Conservation (phyloP, 2,888 invertebrate species). For the Uloborus plumipes region DNA sequence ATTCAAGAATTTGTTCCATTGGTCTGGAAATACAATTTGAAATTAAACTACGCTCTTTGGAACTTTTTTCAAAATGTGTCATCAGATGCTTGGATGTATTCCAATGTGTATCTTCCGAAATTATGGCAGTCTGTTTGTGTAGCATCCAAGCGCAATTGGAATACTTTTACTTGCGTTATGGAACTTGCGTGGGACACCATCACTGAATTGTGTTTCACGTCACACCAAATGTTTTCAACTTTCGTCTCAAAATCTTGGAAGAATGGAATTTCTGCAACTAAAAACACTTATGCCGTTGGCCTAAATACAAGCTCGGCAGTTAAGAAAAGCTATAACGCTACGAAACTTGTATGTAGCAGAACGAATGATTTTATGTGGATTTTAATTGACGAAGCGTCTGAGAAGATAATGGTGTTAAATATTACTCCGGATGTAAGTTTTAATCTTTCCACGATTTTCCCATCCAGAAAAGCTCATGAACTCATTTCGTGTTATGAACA, state of each 20-base stretch:
- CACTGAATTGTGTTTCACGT: slow-evolving; percentile 11
- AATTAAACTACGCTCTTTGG: slow-evolving; percentile 15
- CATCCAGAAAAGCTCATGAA: too few species aligned
- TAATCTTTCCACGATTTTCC: too few species aligned
- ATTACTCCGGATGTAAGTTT: too few species aligned
- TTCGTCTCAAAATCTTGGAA: slow-evolving; percentile 34
- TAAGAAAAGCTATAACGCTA: neutral
- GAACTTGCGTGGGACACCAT: slow-evolving; percentile 26
- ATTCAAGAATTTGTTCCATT: neutral
- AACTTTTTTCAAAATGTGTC: slow-evolving; percentile 2
- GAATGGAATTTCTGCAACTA: neutral
- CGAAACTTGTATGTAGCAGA: too few species aligned
- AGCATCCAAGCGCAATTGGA: slow-evolving; percentile 27
- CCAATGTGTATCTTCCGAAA: slow-evolving; percentile 14
- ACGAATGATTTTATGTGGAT: too few species aligned
- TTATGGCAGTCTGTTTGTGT: slow-evolving; percentile 19
- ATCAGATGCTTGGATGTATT: slow-evolving; percentile 25
- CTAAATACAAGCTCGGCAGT: neutral
- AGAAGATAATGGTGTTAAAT: too few species aligned
- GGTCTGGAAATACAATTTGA: slow-evolving; percentile 15
- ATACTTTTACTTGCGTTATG: slow-evolving; percentile 13
- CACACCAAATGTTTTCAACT: slow-evolving; percentile 28
- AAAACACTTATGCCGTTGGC: neutral
- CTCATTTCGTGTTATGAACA: too few species aligned
- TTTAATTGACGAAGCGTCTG: too few species aligned